Base-by-base conservation (phyloP, 2,888 invertebrate species). In the Caenorhabditis sp. region DNA sequence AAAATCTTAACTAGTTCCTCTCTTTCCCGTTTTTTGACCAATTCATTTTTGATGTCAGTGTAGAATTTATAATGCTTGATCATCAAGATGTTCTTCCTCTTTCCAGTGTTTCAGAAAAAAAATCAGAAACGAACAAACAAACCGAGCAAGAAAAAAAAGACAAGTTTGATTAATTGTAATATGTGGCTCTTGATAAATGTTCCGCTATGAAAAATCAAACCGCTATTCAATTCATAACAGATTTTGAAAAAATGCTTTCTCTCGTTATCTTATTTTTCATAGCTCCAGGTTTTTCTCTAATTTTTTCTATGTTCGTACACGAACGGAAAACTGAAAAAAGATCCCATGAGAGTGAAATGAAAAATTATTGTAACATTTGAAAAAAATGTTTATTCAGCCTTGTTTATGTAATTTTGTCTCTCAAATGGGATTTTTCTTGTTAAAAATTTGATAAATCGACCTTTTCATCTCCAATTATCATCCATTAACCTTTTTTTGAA, bases 101-200 rank as follows among this genome's bases (percentile, higher is more conserved):
- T 52, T 21, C 52, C 4, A 17, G 21, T 52, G 52, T 52, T 23
- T 10, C 5, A 31, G 10, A 52, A 52, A 52, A 52, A 52, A 52
- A 5, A 4, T 52, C 21, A 7, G 17, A 50, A 50, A 50, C 3
- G 50, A 50, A 50, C 50, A 50, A 50, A 50, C 17, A 50, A 20
- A 50, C n/a, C 50, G 50, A 50, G 31, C 5, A 4, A 31, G 14
- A 21, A 23, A 20, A 52, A 52, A 52, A 52, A 56, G 17, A 56
- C 25, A 17, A 27, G 10, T 58, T 70, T 70, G 70, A 70, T 70
- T 70, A 70, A 70, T 70, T 62, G 65, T 23, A 70, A 62, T 21
- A 70, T 70, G 70, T 70, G 59, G 65, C 65, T 70, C 65, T 58
- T 58, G 60, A 63, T 59, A 31, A 31, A 31, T 31, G 31, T 31